A percentile compares a stretch with the other conserved stretches of the same genome.
Evolutionary conservation across 2,797 vertebrate species (phyloP).

Genomic region (Sitta carolinensis): DNA sequence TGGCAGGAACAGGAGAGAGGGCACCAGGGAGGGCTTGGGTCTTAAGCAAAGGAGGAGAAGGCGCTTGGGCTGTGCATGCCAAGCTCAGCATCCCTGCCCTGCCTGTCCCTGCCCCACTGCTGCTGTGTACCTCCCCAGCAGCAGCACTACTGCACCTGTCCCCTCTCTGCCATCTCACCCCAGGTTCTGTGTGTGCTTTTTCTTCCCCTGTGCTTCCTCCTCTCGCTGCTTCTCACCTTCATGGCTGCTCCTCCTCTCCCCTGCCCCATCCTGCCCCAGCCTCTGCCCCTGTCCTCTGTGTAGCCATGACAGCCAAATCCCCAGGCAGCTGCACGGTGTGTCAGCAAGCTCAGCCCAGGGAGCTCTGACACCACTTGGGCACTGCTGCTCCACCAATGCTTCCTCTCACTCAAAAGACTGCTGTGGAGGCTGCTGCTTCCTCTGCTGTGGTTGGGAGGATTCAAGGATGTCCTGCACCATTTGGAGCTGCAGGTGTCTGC

Average conservation of each 20-base stretch:
- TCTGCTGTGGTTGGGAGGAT: background rate
- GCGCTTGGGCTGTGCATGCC: background rate
- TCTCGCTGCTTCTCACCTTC: accelerated
- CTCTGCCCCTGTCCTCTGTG: background rate
- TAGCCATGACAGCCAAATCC: background rate
- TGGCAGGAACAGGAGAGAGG: background rate
- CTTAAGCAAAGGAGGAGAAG: background rate
- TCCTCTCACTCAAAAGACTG: background rate
- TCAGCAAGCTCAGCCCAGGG: background rate
- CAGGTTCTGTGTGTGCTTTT: background rate
- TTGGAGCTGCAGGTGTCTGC: background rate
- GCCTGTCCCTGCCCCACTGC: background rate
- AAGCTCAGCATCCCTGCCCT: background rate
- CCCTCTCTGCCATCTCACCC: background rate
- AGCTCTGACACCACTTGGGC: background rate
- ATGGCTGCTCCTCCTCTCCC: background rate
- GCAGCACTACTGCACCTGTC: accelerated
- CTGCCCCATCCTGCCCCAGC: background rate
- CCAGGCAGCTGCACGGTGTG: background rate
- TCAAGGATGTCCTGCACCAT: background rate
- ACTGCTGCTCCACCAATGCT: background rate
- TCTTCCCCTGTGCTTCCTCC: background rate
- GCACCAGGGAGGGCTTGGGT: background rate
- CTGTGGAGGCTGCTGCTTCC: background rate
- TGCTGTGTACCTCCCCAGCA: background rate